Percentiles rank a stretch among this genome's conserved stretches.
These are phyloP conservation scores for Montipora foliosa DNA, from an alignment of 64 coral and sea anemone genomes.

Conservation along the genomic window DNA sequence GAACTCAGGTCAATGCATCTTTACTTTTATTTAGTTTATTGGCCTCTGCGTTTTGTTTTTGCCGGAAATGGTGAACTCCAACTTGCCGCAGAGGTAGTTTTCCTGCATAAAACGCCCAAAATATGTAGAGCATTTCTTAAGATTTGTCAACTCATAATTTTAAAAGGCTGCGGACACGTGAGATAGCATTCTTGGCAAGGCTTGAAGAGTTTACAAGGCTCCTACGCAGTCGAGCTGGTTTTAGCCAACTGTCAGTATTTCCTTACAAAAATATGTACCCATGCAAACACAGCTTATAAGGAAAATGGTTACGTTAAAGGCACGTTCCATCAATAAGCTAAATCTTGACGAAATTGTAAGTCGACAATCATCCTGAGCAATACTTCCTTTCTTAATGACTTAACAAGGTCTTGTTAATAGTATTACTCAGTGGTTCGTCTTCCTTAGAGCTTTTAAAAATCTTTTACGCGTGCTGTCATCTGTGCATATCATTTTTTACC, in stretches of 20 bases:
- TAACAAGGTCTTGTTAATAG: neutral
- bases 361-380: neutral
- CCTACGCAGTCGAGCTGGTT: neutral
- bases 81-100: too few relatives aligned
- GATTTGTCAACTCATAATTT: neutral
- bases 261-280: neutral
- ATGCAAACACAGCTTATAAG: neutral
- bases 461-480: neutral
- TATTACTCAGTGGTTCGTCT: neutral
- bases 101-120: too few relatives aligned
- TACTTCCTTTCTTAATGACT: slow-evolving; percentile 19
- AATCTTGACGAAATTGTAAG: neutral
- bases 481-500: too few relatives aligned
- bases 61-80: too few relatives aligned
- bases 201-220: neutral
- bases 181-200: neutral
- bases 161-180: neutral
- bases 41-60: too few relatives aligned
- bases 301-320: neutral
- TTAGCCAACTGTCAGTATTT: neutral
- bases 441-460: neutral
- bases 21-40: too few relatives aligned
- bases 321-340: neutral
- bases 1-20: too few relatives aligned
- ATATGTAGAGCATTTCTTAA: neutral